These are phyloP conservation scores for Sphaeridia pumilis DNA, from an alignment of 2,888 invertebrate genomes.

Conservation along the genomic window DNA sequence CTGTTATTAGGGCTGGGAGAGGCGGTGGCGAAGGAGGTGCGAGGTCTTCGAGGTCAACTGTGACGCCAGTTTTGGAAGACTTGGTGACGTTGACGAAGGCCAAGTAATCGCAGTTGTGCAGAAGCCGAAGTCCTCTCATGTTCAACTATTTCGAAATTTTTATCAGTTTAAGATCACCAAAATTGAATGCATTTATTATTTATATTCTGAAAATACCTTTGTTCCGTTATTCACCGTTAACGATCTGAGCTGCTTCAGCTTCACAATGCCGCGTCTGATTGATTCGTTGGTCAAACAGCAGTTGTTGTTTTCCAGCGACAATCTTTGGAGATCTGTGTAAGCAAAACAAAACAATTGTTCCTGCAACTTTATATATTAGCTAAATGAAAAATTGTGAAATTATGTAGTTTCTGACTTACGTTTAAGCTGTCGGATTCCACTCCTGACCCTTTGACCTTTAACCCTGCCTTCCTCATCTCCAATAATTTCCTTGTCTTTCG, in stretches of 20 bases:
- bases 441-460: background rate
- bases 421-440: constrained; percentile 9
- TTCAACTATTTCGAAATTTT: constrained; percentile 2
- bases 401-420: constrained; percentile 3
- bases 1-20: background rate
- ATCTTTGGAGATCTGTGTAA: constrained; percentile 4
- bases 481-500: constrained; percentile 12
- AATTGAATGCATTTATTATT: too few relatives aligned
- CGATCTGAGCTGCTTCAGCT: background rate
- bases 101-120: background rate
- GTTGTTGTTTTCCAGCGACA: constrained; percentile 14
- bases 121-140: background rate
- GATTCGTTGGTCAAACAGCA: constrained; percentile 13
- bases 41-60: background rate
- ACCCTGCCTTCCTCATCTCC: background rate
- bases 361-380: too few relatives aligned
- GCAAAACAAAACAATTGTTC: too few relatives aligned
- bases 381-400: too few relatives aligned
- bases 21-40: background rate
- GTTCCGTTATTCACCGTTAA: constrained; percentile 3
- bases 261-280: constrained; percentile 3
- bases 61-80: background rate
- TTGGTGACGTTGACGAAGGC: background rate
- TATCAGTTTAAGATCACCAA: too few relatives aligned
- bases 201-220: constrained; percentile 4